Percentiles rank a stretch among this genome's conserved stretches.
Evolutionary conservation across 2,888 invertebrate species (phyloP).

Genomic region (Drosophila neotestacea): DNA sequence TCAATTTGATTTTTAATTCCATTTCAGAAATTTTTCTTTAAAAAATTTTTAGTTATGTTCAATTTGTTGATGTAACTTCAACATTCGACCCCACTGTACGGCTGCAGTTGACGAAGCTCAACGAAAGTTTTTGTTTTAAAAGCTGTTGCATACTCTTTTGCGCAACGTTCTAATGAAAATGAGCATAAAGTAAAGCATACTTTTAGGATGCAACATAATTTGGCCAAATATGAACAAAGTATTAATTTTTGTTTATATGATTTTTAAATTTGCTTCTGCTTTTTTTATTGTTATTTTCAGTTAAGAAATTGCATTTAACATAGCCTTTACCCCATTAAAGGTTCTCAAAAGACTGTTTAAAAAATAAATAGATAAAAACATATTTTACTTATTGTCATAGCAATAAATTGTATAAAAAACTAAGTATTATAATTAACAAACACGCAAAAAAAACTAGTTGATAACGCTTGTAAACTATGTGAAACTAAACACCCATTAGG

Average conservation of each 20-base stretch:
- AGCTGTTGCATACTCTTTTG: conserved; percentile 40
- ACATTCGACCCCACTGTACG: background rate
- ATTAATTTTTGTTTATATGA: background rate
- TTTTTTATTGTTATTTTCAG: background rate
- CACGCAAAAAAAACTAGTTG: conserved; percentile 38
- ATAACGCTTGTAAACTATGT: conserved; percentile 63
- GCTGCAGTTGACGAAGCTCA: background rate
- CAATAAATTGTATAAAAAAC: conserved; percentile 53
- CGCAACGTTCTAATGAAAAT: background rate
- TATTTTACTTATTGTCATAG: conserved; percentile 60
- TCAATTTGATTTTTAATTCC: conserved; percentile 2
- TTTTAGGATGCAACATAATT: conserved; percentile 1
- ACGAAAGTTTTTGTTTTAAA: conserved; percentile 5
- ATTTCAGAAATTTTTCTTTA: background rate
- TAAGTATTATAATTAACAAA: conserved; percentile 22
- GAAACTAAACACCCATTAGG: conserved; percentile 75
- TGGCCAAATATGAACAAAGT: background rate
- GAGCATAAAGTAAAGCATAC: conserved; percentile 20
- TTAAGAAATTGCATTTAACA: conserved; percentile 58
- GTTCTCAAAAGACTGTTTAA: conserved; percentile 80
- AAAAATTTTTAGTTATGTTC: background rate
- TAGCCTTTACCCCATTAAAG: conserved; percentile 52
- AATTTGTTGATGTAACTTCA: background rate
- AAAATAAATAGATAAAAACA: conserved; percentile 42
- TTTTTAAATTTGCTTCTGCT: background rate